phyloP scores from a whole-genome alignment of 2,888 invertebrate species.

The Lathronympha strigana region DNA sequence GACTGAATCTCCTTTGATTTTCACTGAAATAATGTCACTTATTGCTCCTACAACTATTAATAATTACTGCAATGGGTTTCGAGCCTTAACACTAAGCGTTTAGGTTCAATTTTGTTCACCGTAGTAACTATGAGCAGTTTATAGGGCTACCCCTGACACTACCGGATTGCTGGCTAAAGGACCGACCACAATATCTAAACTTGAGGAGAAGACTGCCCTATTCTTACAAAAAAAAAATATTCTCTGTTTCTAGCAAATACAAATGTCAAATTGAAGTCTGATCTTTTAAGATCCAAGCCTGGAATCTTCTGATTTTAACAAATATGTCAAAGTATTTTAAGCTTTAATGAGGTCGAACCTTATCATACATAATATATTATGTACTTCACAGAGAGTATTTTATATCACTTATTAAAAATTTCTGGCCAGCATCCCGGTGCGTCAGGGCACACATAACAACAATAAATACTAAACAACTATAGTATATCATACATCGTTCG shows the following conservation, averaged over 20 bases:
- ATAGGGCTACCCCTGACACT: conserved; percentile 4
- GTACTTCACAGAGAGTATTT: background rate
- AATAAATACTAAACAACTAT: conserved; percentile 74
- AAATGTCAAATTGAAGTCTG: no score
- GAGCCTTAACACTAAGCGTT: conserved; percentile 10
- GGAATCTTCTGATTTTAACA: no score
- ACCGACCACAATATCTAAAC: background rate
- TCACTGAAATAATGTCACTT: conserved; percentile 36
- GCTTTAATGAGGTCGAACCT: background rate
- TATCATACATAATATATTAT: background rate
- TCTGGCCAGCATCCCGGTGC: conserved; percentile 17
- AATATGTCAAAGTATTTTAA: no score
- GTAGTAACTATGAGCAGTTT: conserved; percentile 29
- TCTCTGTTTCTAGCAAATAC: no score
- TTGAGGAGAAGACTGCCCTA: background rate
- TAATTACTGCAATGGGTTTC: conserved; percentile 29
- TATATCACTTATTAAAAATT: background rate
- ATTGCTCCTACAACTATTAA: conserved; percentile 15
- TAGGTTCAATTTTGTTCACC: conserved; percentile 19
- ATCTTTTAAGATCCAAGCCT: no score
- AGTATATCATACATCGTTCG: conserved; percentile 72
- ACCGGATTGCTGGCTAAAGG: conserved; percentile 22
- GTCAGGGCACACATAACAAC: conserved; percentile 48
- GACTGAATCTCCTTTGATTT: conserved; percentile 54
- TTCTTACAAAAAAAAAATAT: no score